Evolutionary conservation across 2,113 vertebrate species (phyloP), one percentile per base, ranked within the genome.

Genomic region (Sceloporus tristichus): DNA sequence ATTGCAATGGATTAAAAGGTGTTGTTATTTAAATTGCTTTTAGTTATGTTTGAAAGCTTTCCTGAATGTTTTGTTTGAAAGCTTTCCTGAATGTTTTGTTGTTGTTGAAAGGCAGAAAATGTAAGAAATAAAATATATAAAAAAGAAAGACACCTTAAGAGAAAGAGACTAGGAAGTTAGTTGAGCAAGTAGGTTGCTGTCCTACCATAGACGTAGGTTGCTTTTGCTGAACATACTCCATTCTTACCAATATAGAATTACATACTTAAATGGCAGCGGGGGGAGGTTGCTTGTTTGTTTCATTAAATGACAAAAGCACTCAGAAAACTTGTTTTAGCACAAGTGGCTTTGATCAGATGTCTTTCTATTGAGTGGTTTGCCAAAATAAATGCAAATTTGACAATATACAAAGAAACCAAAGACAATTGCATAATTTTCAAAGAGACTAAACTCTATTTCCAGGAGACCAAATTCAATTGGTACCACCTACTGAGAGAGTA

Each of bases 371-470:
- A 91, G 10, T 0, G 89, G 88, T 86, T 90, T 16, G 1, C 16
- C 7, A 68, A 94, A 94, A 85, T 38, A 95, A 91, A 89, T 68
- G 66, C n/a, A 92, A 86, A 90, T 90, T 1, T 87, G 74, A 79
- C 7, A 92, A 89, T 92, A 90, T 4, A 85, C 16, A 86, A 89
- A 79, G 89, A 89, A 6, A 68, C 34, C 90, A 86, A 54, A 4
- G 38, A 70, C 1, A 85, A 87, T 70, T 10, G 29, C 6, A 65
- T 85, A 27, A 88, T 87, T 90, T 91, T 92, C 62, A 82, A 84
- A 87, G 27, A 85, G 6, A 84, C 1, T 38, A 68, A 65, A 86
- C 21, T 62, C 82, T 79, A 10, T 93, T 92, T 94, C 2, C 81
- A 84, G 91, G 56, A 85, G 4, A 68, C 40, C 84, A 42, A 92